Base-by-base conservation (phyloP, 1,140 invertebrate genomes). In the Heliconius himera region DNA sequence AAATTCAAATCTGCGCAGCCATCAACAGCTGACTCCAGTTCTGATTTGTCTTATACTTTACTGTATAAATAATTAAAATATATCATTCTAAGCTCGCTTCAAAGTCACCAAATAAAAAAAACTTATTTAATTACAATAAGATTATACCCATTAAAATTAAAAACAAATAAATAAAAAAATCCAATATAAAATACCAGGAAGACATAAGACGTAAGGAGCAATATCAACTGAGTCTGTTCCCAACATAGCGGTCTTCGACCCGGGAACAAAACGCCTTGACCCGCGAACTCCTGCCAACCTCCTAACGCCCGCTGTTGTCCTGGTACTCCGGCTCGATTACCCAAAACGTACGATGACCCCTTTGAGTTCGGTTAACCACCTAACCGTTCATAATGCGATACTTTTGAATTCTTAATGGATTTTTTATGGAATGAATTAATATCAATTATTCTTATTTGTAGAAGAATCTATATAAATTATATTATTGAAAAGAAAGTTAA, bases 241-340 rank as follows among this genome's bases (percentile, higher is more conserved):
- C 20, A 56, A 3, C 82, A 83, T 81, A 84, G 89, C 86, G 89
- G 90, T 89, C 89, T 81, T 88, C 88, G 91, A 91, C 90, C 90
- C 84, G 88, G 82, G 85, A 83, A 80, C 84, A 86, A 85, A 90
- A 87, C 85, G 88, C 89, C 89, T 91, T 89, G 90, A 90, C 88
- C 87, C 87, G 87, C 86, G 88, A 89, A 88, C 87, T 86, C 81
- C 84, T 82, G 78, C 80, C 78, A 88, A 85, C 87, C 88, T 87
- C 87, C 89, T 91, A 82, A 87, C 82, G 79, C 81, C 82, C 83
- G 80, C 84, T 91, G 80, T 77, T 79, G 80, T 84, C 89, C 90
- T 90, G 87, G 86, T 89, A 86, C 80, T 83, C 74, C 76, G 83
- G 80, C 74, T 74, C 83, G 83, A 86, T 77, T 82, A 79, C 84